These are phyloP conservation scores for Parascotia fuliginaria DNA, from an alignment of 2,888 invertebrate species.

Conservation along the genomic window DNA sequence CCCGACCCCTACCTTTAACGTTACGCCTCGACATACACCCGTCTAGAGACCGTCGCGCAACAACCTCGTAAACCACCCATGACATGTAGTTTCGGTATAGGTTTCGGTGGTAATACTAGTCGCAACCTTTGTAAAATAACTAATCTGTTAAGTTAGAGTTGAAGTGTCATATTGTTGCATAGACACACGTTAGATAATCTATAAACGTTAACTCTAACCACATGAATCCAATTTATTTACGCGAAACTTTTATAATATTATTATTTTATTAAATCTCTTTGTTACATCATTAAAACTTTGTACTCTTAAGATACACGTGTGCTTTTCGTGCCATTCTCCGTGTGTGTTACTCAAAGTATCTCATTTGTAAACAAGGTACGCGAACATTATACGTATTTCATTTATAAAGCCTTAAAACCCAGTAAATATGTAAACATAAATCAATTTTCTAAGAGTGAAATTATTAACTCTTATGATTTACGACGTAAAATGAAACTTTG, in stretches of 20 bases:
- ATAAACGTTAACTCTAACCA: conserved; percentile 1
- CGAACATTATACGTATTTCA: conserved; percentile 54
- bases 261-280: conserved; percentile 1
- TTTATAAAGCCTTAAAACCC: conserved; percentile 65
- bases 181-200: conserved; percentile 1
- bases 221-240: conserved; percentile 6
- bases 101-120: conserved; percentile 1
- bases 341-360: conserved; percentile 24
- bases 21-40: conserved; percentile 39
- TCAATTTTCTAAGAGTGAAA: conserved; percentile 71
- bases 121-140: not conserved
- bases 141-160: conserved; percentile 7
- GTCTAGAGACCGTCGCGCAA: conserved; percentile 33
- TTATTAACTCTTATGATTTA: conserved; percentile 74
- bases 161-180: not conserved
- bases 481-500: conserved; percentile 60
- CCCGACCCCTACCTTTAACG: conserved; percentile 53
- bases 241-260: conserved; percentile 4
- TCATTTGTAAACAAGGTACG: conserved; percentile 34
- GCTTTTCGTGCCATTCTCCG: conserved; percentile 1
- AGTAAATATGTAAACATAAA: conserved; percentile 73
- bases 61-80: conserved; percentile 5
- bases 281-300: conserved; percentile 9
- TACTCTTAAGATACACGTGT: conserved; percentile 11
- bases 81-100: conserved; percentile 19